Base-by-base conservation (phyloP, 2,888 invertebrate genomes). In the Brenthis hecate region DNA sequence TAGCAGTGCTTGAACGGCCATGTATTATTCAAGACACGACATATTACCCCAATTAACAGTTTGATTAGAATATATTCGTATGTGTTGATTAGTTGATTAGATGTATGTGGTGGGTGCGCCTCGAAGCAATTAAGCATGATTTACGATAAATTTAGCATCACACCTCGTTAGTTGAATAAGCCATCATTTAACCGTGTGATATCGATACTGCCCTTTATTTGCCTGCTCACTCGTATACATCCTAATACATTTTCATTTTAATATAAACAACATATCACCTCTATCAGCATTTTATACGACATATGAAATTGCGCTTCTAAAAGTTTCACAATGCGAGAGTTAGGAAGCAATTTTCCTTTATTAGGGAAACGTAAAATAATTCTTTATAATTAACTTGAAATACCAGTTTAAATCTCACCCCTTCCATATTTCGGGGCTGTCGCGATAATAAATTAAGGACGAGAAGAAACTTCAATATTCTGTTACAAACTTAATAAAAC, bases 401-500 rank as follows among this genome's bases (percentile, higher is more conserved):
- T 62, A 65, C 43, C 56, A 57, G 16, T 28, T 68, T 58, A 58
- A 63, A 69, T 69, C 69, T 32, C 16, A 63, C 56, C 65, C 58
- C 23, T 47, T 62, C 53, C 58, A 66, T 66, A 68, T 72, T 71
- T 67, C 60, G 56, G 73, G 74, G 77, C 80, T 74, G 76, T 76
- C 80, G 79, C 79, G 77, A 80, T 79, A 75, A 73, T 72, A 74
- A 75, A 73, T 74, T 75, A 73, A 72, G 69, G 67, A 72, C 65
- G 62, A 70, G 71, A 85, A 85, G 84, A 85, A 89, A 89, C 85
- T 89, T 87, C 80, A 81, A 85, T 86, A 85, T 86, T 85, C 82
- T 83, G 80, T 79, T 82, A 82, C 81, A 84, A 86, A 88, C 83
- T 88, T 89, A 88, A 91, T 89, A 87, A 88, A 89, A 85, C 84